Evolutionary conservation across 2,797 vertebrate species (phyloP), one percentile per base, ranked within the genome.

Genomic region (Hypotaenidia okinawae): DNA sequence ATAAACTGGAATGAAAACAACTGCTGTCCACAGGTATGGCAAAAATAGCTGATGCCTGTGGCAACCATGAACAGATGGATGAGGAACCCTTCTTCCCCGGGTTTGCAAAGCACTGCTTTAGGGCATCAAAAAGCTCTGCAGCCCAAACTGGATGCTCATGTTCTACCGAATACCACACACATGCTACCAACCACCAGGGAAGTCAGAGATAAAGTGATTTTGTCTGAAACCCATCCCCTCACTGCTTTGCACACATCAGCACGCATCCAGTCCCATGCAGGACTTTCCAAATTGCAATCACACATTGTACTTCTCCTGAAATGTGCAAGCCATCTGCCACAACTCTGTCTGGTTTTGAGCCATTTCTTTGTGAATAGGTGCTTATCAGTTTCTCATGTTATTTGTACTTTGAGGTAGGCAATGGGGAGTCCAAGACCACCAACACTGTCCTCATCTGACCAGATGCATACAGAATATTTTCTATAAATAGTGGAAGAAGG

Each of bases 261-360:
- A 81, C 15, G 1, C 67, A 77, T 84, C 57, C 61, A 87, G 45
- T 59, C 57, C 51, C 57, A 81, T 73, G 66, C 77, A 89, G 69
- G 66, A 81, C 45, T 64, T 88, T 86, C 51, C 81, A 91, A 88
- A 75, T 67, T 93, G 86, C 64, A 86, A 33, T 90, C 90, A 77
- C 81, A 87, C 68, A 39, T 64, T 83, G 57, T 87, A 54, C 87
- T 93, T 97, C 57, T 43, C 62, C 58, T 94, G 73, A 96, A 97
- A 97, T 97, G 86, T 97, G 85, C 86, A 84, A 79, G 69, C 95
- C 96, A 97, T 96, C 95, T 97, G 95, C 94, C 93, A 91, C 64
- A 94, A 79, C 74, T 95, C 83, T 85, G 33, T 83, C 89, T 96
- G 96, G 88, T 63, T 95, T 93, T 76, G 66, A 95, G 94, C 63